These are phyloP conservation scores for Argynnis bischoffii DNA, from an alignment of 2,888 invertebrate genomes.

Conservation along the genomic window DNA sequence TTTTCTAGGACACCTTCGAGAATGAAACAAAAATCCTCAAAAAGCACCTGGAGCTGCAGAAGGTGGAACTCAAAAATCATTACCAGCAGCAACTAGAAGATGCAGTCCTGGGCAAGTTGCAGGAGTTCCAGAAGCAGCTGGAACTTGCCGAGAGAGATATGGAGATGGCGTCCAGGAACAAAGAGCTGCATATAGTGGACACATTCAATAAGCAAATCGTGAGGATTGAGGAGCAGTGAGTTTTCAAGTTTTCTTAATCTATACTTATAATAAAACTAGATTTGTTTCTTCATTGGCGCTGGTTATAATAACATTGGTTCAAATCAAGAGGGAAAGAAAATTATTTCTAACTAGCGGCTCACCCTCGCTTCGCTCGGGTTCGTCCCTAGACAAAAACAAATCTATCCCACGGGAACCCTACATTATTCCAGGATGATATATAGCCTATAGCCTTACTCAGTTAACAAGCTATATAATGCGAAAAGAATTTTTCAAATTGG, in stretches of 20 bases:
- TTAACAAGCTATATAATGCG: no score
- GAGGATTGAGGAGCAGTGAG: constrained; percentile 83
- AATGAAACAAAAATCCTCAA: constrained; percentile 77
- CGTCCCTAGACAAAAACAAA: no score
- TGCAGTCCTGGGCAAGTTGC: constrained; percentile 88
- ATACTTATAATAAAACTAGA: no score
- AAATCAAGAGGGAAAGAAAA: no score
- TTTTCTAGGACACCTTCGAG: constrained; percentile 71
- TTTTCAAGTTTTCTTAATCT: constrained; percentile 26
- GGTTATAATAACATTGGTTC: no score
- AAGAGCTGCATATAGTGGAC: constrained; percentile 86
- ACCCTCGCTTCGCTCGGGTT: no score
- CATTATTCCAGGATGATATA: no score
- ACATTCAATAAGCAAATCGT: constrained; percentile 88
- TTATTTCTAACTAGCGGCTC: no score
- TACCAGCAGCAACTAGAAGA: constrained; percentile 92
- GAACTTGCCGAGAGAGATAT: constrained; percentile 86
- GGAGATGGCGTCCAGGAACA: constrained; percentile 83
- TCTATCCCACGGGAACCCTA: no score
- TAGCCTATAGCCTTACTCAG: no score
- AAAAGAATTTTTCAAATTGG: no score
- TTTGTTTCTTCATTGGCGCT: no score
- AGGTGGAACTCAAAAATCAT: constrained; percentile 86
- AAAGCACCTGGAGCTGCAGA: constrained; percentile 84
- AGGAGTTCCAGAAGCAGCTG: constrained; percentile 88